Percentiles rank a stretch among this genome's conserved stretches.
Evolutionary conservation across 1,140 invertebrate genomes (phyloP).

Genomic region (Atta colombica): DNA sequence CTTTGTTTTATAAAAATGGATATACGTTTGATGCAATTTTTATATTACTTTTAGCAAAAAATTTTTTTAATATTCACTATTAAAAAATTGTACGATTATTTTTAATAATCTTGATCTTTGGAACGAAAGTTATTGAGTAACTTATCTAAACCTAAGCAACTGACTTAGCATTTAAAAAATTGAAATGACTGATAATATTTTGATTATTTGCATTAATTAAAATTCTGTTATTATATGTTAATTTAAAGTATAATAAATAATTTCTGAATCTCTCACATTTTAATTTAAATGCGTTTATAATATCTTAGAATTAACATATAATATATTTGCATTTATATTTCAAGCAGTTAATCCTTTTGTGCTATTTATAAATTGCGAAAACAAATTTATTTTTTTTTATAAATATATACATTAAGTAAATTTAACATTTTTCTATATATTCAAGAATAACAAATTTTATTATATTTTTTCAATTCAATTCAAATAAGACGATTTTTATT

Average conservation of each 20-base stretch:
- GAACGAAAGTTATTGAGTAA: background rate
- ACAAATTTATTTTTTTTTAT: background rate
- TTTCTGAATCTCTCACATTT: background rate
- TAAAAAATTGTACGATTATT: constrained; percentile 6
- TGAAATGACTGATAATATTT: constrained; percentile 14
- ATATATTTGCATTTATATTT: background rate
- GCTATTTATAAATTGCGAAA: background rate
- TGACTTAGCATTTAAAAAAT: background rate
- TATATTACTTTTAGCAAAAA: background rate
- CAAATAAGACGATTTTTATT: background rate
- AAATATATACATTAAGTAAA: background rate
- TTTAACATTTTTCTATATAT: background rate
- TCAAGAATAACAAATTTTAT: constrained; percentile 4
- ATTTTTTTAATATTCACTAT: background rate
- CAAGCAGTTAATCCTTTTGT: background rate
- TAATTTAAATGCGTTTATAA: background rate
- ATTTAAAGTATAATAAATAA: background rate
- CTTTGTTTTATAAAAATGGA: background rate
- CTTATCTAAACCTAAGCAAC: constrained; percentile 19
- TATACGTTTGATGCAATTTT: background rate
- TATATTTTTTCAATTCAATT: background rate
- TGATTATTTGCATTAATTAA: constrained; percentile 8
- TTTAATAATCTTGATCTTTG: constrained; percentile 37
- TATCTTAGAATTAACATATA: background rate
- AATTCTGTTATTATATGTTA: background rate